phyloP scores from a whole-genome alignment of 1,140 invertebrate species.

The Amyelois transitella region DNA sequence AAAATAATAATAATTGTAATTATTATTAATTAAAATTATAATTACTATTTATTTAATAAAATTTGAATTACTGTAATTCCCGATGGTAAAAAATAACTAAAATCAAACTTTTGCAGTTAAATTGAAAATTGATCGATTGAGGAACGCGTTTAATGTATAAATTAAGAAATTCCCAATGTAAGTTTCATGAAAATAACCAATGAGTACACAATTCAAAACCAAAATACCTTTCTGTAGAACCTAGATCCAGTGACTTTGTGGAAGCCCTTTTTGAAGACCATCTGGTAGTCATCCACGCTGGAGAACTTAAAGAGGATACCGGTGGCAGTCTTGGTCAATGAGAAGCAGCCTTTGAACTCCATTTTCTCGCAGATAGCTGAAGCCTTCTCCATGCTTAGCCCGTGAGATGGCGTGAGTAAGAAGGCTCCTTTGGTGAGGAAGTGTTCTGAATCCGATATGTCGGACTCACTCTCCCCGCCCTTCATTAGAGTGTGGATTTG shows the following conservation, averaged over 20 bases:
- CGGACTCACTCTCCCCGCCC: slow-evolving; percentile 79
- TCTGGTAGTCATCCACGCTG: slow-evolving; percentile 87
- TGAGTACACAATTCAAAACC: neutral
- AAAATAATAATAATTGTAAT: too few relatives aligned
- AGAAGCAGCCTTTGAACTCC: slow-evolving; percentile 89
- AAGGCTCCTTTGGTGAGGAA: slow-evolving; percentile 85
- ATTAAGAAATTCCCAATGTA: too few relatives aligned
- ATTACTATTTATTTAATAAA: too few relatives aligned
- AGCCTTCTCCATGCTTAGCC: slow-evolving; percentile 87
- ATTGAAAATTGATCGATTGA: too few relatives aligned
- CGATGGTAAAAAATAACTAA: too few relatives aligned
- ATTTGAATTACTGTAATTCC: too few relatives aligned
- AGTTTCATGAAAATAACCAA: too few relatives aligned
- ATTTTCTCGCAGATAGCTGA: slow-evolving; percentile 91
- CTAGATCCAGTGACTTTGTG: slow-evolving; percentile 87
- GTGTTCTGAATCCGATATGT: slow-evolving; percentile 78
- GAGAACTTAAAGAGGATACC: slow-evolving; percentile 92
- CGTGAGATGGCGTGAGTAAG: slow-evolving; percentile 87
- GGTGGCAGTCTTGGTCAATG: slow-evolving; percentile 88
- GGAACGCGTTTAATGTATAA: too few relatives aligned
- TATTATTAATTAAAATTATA: too few relatives aligned
- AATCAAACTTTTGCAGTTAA: too few relatives aligned
- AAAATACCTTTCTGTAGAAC: slow-evolving; percentile 84
- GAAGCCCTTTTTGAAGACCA: slow-evolving; percentile 89
- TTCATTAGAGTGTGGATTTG: slow-evolving; percentile 72